A percentile compares a stretch with the other conserved stretches of the same genome.
These are phyloP conservation scores for Canis aureus DNA, from an alignment of 2,113 vertebrate genomes.

Conservation along the genomic window DNA sequence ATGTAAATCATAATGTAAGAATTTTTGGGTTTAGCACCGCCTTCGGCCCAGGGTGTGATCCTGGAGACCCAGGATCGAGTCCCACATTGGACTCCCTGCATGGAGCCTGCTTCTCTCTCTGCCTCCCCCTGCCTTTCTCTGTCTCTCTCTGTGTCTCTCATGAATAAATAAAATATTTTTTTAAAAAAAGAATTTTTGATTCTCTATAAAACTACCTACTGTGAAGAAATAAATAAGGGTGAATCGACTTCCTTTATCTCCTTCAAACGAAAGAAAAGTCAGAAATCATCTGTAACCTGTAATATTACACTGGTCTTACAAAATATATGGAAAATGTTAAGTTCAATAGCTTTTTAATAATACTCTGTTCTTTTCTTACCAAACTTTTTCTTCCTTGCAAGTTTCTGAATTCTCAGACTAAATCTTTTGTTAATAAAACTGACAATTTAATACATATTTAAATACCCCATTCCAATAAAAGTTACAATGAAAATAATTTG, in stretches of 20 bases:
- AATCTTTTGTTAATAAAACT: conserved; percentile 57
- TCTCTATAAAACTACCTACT: not conserved
- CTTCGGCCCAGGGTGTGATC: too few species aligned
- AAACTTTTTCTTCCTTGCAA: not conserved
- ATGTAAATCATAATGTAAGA: conserved; percentile 6
- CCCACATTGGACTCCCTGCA: too few species aligned
- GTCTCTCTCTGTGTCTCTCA: too few species aligned
- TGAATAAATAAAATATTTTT: too few species aligned
- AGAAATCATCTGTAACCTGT: not conserved
- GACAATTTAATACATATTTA: conserved; percentile 10
- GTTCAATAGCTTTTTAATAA: conserved; percentile 20
- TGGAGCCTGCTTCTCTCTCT: too few species aligned
- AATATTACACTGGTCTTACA: not conserved
- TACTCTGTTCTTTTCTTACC: not conserved
- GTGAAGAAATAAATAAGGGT: not conserved
- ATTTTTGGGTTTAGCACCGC: not conserved
- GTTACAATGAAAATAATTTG: conserved; percentile 47
- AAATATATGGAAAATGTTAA: conserved; percentile 8
- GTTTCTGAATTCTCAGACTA: conserved; percentile 10
- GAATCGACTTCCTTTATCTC: not conserved
- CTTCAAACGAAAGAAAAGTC: conserved; percentile 1
- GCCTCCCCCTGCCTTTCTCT: too few species aligned
- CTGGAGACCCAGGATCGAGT: too few species aligned
- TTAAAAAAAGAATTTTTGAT: not conserved
- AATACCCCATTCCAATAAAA: not conserved